Percentiles rank a stretch among this genome's conserved stretches.
Evolutionary conservation across 1,140 invertebrate genomes (phyloP).

Genomic region (Drosophila trapezifrons): DNA sequence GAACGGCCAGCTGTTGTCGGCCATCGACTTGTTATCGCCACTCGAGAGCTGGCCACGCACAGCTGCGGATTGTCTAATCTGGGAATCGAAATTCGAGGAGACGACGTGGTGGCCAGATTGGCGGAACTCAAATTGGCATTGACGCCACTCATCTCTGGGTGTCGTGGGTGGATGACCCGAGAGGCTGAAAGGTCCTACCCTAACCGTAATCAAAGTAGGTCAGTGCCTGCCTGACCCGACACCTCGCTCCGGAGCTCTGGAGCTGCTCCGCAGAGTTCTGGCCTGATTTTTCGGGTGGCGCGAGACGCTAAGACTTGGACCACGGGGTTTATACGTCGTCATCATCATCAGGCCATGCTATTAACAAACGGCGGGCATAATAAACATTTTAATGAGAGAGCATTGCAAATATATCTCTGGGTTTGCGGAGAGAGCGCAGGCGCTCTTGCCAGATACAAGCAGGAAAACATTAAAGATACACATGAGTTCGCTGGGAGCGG

Average conservation of each 20-base stretch:
- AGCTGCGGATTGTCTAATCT: constrained; percentile 52
- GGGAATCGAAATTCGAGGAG: constrained; percentile 17
- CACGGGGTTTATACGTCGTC: not conserved
- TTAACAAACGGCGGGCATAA: constrained; percentile 24
- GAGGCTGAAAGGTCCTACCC: constrained; percentile 42
- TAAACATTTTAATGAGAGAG: constrained; percentile 32
- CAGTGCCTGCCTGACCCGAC: constrained; percentile 29
- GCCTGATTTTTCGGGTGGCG: constrained; percentile 11
- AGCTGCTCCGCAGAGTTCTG: not conserved
- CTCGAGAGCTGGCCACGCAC: constrained; percentile 30
- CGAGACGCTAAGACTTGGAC: not conserved
- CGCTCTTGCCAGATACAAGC: constrained; percentile 61
- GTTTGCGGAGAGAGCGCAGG: constrained; percentile 54
- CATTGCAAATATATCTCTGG: constrained; percentile 22
- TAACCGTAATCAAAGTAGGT: constrained; percentile 56
- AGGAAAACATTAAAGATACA: constrained; percentile 69
- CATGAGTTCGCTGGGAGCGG: constrained; percentile 20
- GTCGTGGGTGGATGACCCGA: constrained; percentile 20
- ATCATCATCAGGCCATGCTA: constrained; percentile 3
- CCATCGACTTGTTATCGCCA: constrained; percentile 36
- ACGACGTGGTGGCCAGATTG: not conserved
- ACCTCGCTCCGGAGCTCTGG: too few species aligned
- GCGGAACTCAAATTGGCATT: not conserved
- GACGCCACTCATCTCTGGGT: not conserved
- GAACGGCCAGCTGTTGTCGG: constrained; percentile 31